Evolutionary conservation across 2,888 invertebrate genomes (phyloP).

Genomic region (Mythimna impura): DNA sequence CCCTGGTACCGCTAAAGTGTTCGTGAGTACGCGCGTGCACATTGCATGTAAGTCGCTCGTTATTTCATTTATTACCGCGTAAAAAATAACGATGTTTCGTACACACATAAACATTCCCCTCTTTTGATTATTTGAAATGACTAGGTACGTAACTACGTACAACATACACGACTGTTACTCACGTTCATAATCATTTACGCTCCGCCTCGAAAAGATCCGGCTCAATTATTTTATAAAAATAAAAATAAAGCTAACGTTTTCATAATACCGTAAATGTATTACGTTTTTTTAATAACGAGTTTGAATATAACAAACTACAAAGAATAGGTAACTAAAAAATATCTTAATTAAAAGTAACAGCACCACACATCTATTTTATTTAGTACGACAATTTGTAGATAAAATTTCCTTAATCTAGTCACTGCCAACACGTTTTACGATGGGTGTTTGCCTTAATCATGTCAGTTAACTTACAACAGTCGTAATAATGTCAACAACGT

Average conservation of each 20-base stretch:
- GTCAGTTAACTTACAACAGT: constrained; percentile 34
- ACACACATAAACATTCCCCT: constrained; percentile 67
- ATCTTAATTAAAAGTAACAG: not conserved
- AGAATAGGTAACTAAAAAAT: constrained; percentile 16
- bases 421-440: constrained; percentile 22
- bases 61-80: constrained; percentile 69
- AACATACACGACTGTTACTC: constrained; percentile 61
- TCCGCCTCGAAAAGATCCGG: constrained; percentile 53
- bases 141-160: constrained; percentile 50
- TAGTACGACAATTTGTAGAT: not conserved
- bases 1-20: constrained; percentile 60
- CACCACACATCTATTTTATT: not conserved
- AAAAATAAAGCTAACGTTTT: constrained; percentile 58
- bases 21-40: constrained; percentile 66
- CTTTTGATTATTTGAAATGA: constrained; percentile 69
- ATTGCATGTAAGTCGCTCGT: constrained; percentile 72
- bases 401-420: constrained; percentile 22
- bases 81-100: constrained; percentile 72
- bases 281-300: constrained; percentile 34
- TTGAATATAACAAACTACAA: constrained; percentile 13
- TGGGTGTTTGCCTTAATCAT: constrained; percentile 32
- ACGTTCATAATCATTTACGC: constrained; percentile 62
- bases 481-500: constrained; percentile 59
- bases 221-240: constrained; percentile 60
- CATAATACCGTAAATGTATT: constrained; percentile 31